phyloP scores from a whole-genome alignment of 2,888 invertebrate species.

The Orchestes rusci region DNA sequence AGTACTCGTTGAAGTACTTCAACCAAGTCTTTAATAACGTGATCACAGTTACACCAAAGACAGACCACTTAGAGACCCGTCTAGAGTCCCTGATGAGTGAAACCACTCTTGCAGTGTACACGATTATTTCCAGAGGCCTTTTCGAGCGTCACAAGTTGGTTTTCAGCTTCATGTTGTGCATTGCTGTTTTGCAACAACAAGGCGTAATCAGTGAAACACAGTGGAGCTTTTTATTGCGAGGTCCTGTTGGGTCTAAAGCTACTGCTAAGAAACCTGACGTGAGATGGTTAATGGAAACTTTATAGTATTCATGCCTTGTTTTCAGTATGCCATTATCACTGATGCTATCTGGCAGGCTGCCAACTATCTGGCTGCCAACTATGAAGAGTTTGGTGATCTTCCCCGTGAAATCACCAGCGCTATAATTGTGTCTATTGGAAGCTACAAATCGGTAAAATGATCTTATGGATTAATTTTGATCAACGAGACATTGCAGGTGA shows the following conservation, averaged over 20 bases:
- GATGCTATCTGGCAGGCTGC: constrained; percentile 64
- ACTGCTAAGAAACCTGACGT: constrained; percentile 21
- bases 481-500: constrained; percentile 43
- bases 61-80: constrained; percentile 49
- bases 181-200: constrained; percentile 63
- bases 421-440: constrained; percentile 54
- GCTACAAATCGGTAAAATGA: constrained; percentile 50
- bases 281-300: background rate
- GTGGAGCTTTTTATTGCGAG: constrained; percentile 75
- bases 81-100: constrained; percentile 64
- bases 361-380: constrained; percentile 55
- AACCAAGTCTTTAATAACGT: constrained; percentile 75
- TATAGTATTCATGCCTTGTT: background rate
- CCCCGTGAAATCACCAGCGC: constrained; percentile 48
- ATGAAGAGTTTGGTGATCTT: constrained; percentile 51
- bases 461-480: background rate
- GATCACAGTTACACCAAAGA: constrained; percentile 67
- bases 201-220: constrained; percentile 54
- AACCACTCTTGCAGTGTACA: constrained; percentile 75
- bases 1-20: constrained; percentile 88
- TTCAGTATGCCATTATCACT: constrained; percentile 51
- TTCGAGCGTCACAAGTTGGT: constrained; percentile 88
- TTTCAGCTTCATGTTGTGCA: constrained; percentile 76
- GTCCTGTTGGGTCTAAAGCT: constrained; percentile 46
- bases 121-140: constrained; percentile 81